Evolutionary conservation across 1,140 invertebrate genomes (phyloP), one percentile per base, ranked within the genome.

Genomic region (Sweltsa coloradensis): DNA sequence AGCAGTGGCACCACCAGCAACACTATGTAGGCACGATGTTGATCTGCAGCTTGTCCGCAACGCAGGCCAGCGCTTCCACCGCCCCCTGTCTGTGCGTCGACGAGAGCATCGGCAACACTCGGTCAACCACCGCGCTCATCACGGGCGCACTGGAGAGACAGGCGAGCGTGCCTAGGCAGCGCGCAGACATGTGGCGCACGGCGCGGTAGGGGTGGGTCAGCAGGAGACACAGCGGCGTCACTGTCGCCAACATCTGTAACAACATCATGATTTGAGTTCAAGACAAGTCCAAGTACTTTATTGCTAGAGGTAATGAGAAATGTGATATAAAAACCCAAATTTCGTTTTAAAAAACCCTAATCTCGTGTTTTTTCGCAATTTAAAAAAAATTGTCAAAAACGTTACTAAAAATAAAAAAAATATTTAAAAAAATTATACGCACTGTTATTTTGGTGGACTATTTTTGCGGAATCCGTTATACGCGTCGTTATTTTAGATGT

Each of bases 1-100:
- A 97, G 68, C 16, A 97, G 66, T 0, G 92, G 93, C 40, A 98
- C 83, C 49, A 97, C 82, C 34, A 98, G 75, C 21, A 97, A 68
- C 19, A 91, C 89, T 31, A 94, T 85, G 59, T 91, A 97, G 2
- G 92, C 41, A 97, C 82, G 23, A 96, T 75, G 40, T 82, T 71
- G 31, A 96, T 76, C 44, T 87, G 83, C 47, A 97, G 67, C 47
- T 72, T 76, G 50, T 89, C 85, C 41, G 93, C 81, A 37, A 92
- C 77, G 59, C 86, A 82, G 45, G 82, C 74, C 18, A 97, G 69
- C 18, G 84, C 79, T 71, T 97, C 93, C 2, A 89, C 79, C 9
- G 89, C 88, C 19, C 93, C 93, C 66, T 92, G 88, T 29, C 90
- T 73, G 51, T 80, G 72, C 1, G 74, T 75, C 49, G 85, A 79